A percentile compares a stretch with the other conserved stretches of the same genome.
phyloP scores from a whole-genome alignment of 2,888 invertebrate species.

The Acrocyrtus sp. region DNA sequence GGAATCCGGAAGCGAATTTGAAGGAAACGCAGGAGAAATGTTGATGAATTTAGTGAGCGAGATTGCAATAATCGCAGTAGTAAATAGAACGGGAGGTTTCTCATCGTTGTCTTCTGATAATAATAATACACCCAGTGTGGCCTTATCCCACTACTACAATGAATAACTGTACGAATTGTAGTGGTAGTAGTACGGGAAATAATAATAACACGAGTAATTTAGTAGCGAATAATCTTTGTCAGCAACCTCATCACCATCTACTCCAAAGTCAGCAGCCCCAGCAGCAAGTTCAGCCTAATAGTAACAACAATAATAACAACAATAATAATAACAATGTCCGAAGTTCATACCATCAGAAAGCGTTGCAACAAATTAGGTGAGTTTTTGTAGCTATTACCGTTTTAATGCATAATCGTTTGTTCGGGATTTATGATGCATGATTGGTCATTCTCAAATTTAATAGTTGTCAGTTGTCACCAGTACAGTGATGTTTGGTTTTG shows the following conservation, averaged over 20 bases:
- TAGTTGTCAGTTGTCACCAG: background rate
- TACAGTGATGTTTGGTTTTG: conserved; percentile 4
- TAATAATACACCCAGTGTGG: too few relatives aligned
- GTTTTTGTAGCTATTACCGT: too few relatives aligned
- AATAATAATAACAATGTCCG: conserved; percentile 14
- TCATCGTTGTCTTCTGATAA: too few relatives aligned
- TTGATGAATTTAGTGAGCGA: too few relatives aligned
- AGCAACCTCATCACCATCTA: background rate
- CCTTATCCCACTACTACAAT: too few relatives aligned
- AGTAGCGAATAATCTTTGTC: conserved; percentile 1
- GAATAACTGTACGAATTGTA: conserved; percentile 27
- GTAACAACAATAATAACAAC: background rate
- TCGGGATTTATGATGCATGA: too few relatives aligned
- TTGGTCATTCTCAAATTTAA: too few relatives aligned
- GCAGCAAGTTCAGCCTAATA: background rate
- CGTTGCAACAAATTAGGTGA: conserved; percentile 61
- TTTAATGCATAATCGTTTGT: too few relatives aligned
- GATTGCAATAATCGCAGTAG: too few relatives aligned
- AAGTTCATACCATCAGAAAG: conserved; percentile 61
- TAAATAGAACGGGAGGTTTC: too few relatives aligned
- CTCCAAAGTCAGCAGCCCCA: background rate
- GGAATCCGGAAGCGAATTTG: too few relatives aligned
- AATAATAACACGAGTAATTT: background rate
- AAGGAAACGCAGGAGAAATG: too few relatives aligned
- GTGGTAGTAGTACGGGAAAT: background rate